Base-by-base conservation (phyloP, 1,140 invertebrate species). In the Zaprionus nigranus region DNA sequence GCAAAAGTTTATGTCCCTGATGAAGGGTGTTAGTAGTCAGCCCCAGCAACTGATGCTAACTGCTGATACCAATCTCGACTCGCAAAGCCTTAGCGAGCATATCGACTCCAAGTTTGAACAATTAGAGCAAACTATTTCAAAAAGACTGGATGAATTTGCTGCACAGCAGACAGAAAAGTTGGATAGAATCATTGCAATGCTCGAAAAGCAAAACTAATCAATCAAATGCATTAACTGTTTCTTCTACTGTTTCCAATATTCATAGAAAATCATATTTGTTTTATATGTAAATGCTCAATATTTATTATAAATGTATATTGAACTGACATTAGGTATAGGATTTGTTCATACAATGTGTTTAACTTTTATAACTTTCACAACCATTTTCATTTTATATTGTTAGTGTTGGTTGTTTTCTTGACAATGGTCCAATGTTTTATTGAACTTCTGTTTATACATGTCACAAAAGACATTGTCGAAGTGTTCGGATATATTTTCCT, bases 91-190 rank as follows among this genome's bases (percentile, higher is more conserved):
- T 3, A 71, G 49, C 9, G 53, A 60, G 0, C 67, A 78, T 43
- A 80, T 90, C 17, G 68, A 85, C n/a, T 26, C 40, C 20, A 70
- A 76, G 26, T 75, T 90, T 1, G 56, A 73, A 5, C 59, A 80
- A 13, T 36, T 90, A 1, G 69, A 90, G 22, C 54, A 36, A 4
- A 46, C 34, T 17, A 63, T 90, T 43, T 36, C 56, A 3, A 82
- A 72, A 57, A 64, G 85, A 54, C 71, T 90, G 28, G 73, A 90
- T 7, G 79, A 69, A 24, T 75, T 90, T 36, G 81, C 85, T 28
- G 51, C 63, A 5, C 64, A 75, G 28, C 81, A 90, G 43, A 34
- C 69, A 5, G 36, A 60, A 15, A 90, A 85, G 20, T 24, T 90
- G 4, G 57, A 90, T 30, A 66, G 49, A 70, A 90, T 90, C 24